Percentiles rank a stretch among this genome's conserved stretches.
Conservation (phyloP, 1,140 invertebrate genomes). For the Sycophila sp. region DNA sequence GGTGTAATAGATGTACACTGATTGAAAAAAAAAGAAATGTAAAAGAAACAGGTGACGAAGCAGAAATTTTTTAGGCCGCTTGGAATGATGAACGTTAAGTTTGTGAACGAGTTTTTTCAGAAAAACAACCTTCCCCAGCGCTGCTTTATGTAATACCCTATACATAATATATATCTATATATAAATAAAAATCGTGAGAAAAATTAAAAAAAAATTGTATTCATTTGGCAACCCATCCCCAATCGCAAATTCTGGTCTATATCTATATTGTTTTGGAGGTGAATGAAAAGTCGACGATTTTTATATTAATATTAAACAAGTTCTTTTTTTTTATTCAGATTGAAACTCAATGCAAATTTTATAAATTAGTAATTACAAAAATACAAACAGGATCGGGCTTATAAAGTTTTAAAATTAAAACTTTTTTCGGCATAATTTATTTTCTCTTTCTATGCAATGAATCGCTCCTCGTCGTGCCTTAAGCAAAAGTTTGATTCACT, state of each 20-base stretch:
- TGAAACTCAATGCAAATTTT: constrained; percentile 20
- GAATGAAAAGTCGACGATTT: too few relatives aligned
- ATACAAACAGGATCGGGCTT: constrained; percentile 22
- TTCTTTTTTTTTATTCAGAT: constrained; percentile 31
- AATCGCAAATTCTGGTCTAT: too few relatives aligned
- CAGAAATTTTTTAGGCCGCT: constrained; percentile 48
- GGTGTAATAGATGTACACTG: neutral
- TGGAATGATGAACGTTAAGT: constrained; percentile 49
- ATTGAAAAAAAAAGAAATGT: constrained; percentile 16
- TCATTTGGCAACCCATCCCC: too few relatives aligned
- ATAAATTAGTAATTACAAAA: constrained; percentile 32
- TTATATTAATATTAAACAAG: constrained; percentile 26
- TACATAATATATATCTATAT: constrained; percentile 51
- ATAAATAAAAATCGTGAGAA: constrained; percentile 58
- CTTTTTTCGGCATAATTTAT: neutral
- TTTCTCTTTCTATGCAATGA: neutral
- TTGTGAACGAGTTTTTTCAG: constrained; percentile 54
- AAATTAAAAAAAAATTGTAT: too few relatives aligned
- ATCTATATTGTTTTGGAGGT: too few relatives aligned
- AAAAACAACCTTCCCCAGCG: constrained; percentile 54
- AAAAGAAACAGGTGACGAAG: constrained; percentile 44
- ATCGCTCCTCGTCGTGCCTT: too few relatives aligned
- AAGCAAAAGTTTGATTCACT: constrained; percentile 4
- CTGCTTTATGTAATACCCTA: constrained; percentile 63
- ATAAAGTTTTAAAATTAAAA: constrained; percentile 10